Percentiles rank a stretch among this genome's conserved stretches.
These are phyloP conservation scores for Ectobius pallidus DNA, from an alignment of 2,888 invertebrate genomes.

Conservation along the genomic window DNA sequence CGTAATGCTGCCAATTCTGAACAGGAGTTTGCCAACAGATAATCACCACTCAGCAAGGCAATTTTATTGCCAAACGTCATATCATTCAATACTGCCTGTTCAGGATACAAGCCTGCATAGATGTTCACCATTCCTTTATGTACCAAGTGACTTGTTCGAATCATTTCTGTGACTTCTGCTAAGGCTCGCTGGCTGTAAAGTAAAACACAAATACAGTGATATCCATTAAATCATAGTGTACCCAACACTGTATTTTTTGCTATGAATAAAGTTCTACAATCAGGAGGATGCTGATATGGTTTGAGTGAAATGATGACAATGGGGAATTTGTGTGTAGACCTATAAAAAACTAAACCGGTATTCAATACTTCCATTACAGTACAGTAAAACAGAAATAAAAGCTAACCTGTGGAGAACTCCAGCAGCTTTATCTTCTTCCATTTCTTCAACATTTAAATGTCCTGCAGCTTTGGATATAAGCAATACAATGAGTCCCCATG, in stretches of 20 bases:
- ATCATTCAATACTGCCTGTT: slow-evolving; percentile 68
- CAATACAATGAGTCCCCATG: slow-evolving; percentile 90
- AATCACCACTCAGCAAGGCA: slow-evolving; percentile 90
- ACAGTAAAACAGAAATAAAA: no score
- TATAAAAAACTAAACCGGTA: no score
- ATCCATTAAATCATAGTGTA: no score
- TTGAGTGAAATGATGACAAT: no score
- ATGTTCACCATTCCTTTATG: slow-evolving; percentile 89
- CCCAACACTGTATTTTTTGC: no score
- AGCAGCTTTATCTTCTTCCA: slow-evolving; percentile 81
- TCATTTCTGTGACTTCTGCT: slow-evolving; percentile 97
- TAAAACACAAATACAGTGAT: slow-evolving; percentile 17
- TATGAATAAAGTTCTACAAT: no score
- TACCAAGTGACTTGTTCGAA: slow-evolving; percentile 88
- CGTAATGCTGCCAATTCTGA: slow-evolving; percentile 82
- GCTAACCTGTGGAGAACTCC: slow-evolving; percentile 79
- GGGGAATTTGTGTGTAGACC: no score
- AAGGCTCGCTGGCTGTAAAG: slow-evolving; percentile 75
- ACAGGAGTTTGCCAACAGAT: slow-evolving; percentile 86
- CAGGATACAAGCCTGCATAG: slow-evolving; percentile 64
- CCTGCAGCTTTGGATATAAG: slow-evolving; percentile 92
- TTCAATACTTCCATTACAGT: no score
- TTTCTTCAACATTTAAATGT: slow-evolving; percentile 78
- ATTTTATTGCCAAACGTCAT: slow-evolving; percentile 96
- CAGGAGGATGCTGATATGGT: no score